Percentiles rank a stretch among this genome's conserved stretches.
These are phyloP conservation scores for Eucidaris tribuloides DNA, from an alignment of 35 echinoderm and acorn worm genomes.

Conservation along the genomic window DNA sequence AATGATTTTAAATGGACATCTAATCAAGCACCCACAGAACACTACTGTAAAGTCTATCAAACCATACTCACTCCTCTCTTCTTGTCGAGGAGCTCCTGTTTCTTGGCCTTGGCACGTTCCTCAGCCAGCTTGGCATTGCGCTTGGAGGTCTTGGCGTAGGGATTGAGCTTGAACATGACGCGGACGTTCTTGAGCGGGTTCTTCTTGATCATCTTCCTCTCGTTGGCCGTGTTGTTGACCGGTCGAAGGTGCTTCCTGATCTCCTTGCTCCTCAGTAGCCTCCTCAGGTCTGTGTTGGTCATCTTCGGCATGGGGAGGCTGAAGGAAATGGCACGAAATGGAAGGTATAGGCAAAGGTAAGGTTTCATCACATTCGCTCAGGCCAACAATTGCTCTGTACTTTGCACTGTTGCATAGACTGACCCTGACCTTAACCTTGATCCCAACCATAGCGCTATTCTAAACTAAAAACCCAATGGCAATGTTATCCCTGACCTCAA, in stretches of 20 bases:
- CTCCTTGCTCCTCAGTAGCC: conserved; percentile 78
- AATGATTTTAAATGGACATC: too few relatives aligned
- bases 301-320: conserved; percentile 98
- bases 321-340: too few relatives aligned
- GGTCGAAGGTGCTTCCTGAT: conserved; percentile 68
- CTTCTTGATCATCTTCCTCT: conserved; percentile 84
- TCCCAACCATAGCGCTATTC: too few relatives aligned
- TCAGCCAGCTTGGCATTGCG: conserved; percentile 70
- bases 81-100: conserved; percentile 49
- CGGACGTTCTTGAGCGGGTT: conserved; percentile 93
- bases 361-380: too few relatives aligned
- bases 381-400: too few relatives aligned
- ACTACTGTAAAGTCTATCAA: too few relatives aligned
- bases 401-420: too few relatives aligned
- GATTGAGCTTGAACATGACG: conserved; percentile 92
- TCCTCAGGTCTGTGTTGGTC: conserved; percentile 81
- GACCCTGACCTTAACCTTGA: too few relatives aligned
- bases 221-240: conserved; percentile 44
- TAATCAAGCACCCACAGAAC: too few relatives aligned
- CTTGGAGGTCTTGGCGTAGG: conserved; percentile 83
- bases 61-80: conserved; percentile 59
- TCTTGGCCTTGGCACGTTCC: conserved; percentile 35
- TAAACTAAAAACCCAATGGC: too few relatives aligned
- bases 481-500: too few relatives aligned
- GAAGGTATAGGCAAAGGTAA: too few relatives aligned